Conservation (phyloP, 1,140 invertebrate species). For the Brachionus rubens region DNA sequence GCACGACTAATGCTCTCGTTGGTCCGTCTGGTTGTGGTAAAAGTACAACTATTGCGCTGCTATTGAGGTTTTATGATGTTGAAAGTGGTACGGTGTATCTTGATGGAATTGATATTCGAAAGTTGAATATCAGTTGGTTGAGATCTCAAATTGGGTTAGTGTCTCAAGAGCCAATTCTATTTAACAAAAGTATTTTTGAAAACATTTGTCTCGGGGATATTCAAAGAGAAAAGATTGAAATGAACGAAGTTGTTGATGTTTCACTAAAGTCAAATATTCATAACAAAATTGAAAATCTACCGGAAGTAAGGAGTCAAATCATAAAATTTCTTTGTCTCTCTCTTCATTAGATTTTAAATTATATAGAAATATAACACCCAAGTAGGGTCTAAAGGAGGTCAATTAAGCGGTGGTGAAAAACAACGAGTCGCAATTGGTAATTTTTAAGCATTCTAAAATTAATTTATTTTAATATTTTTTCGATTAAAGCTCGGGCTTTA, state of each 20-base stretch:
- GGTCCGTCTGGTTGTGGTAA: conserved; percentile 61
- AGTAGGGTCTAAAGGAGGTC: conserved; percentile 56
- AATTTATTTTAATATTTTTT: not conserved
- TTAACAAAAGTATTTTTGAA: conserved; percentile 77
- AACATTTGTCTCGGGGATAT: conserved; percentile 69
- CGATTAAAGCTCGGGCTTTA: conserved; percentile 40
- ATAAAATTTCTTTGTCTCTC: too few species aligned
- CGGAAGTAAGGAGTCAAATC: conserved; percentile 49
- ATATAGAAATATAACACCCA: conserved; percentile 54
- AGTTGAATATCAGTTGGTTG: conserved; percentile 59
- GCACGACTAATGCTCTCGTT: conserved; percentile 80
- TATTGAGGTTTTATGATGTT: conserved; percentile 58
- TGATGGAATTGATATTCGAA: conserved; percentile 50
- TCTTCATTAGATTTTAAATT: too few species aligned
- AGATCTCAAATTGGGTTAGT: conserved; percentile 70
- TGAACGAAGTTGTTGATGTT: conserved; percentile 74
- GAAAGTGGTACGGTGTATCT: conserved; percentile 36
- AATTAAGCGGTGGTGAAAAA: conserved; percentile 60
- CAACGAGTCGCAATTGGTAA: conserved; percentile 51
- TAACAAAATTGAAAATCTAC: conserved; percentile 69
- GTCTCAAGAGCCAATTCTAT: conserved; percentile 79
- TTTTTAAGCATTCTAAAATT: not conserved
- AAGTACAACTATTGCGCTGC: conserved; percentile 57
- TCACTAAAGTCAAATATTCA: conserved; percentile 83
- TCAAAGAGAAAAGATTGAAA: conserved; percentile 59